Evolutionary conservation across 2,797 vertebrate species (phyloP), one percentile per base, ranked within the genome.

Genomic region (Chiloscyllium punctatum): DNA sequence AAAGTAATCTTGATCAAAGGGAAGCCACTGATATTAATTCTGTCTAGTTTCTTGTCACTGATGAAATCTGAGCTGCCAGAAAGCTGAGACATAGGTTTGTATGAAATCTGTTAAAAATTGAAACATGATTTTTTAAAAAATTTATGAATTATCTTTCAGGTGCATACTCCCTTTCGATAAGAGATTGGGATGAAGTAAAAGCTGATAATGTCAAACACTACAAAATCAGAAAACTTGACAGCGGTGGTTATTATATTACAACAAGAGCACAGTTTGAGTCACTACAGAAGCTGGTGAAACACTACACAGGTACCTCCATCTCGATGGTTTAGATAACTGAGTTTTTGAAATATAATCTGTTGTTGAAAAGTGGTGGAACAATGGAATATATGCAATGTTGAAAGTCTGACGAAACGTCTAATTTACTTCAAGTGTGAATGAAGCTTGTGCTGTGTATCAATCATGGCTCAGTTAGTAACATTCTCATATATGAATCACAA

Each of bases 141-240:
- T 53, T 30, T 74, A 15, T 77, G 77, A 77, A 72, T 82, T 33
- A 33, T 62, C 9, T 95, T 37, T 51, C 96, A 99, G 99, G 99
- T 97, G 99, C 98, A 96, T 99, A 98, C 96, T 99, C 99, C 96
- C 98, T 99, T 90, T 99, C 99, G 66, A 99, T 99, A 96, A 98
- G 98, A 96, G 99, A 99, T 97, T 99, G 98, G 98, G 99, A 99
- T 95, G 98, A 99, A 91, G 96, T 98, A 96, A 99, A 98, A 97
- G 98, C 98, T 82, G 99, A 99, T 97, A 99, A 99, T 96, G 99
- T 99, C 97, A 99, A 99, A 97, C 99, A 99, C 98, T 99, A 99
- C 97, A 99, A 99, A 98, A 99, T 99, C 96, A 98, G 99, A 95
- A 99, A 99, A 97, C 98, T 99, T 96, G 99, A 99, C 97, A 99